phyloP scores from a whole-genome alignment of 2,888 invertebrate species.

The Chymomyza caudatula region DNA sequence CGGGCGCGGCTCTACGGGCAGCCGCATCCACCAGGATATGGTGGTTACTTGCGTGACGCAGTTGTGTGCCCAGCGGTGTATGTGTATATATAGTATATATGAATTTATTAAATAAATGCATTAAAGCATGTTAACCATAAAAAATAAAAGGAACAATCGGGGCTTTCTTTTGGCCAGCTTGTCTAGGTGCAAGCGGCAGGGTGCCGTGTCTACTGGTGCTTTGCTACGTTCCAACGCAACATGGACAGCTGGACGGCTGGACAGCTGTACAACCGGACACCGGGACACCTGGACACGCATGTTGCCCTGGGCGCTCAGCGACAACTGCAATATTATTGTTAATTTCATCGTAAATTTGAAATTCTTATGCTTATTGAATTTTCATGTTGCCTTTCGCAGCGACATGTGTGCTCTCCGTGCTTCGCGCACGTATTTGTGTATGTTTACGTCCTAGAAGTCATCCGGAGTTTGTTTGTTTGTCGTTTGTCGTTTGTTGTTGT shows the following conservation, averaged over 20 bases:
- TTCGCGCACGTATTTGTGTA: not conserved
- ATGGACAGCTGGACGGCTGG: not conserved
- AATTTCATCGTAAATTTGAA: constrained; percentile 75
- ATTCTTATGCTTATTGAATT: constrained; percentile 77
- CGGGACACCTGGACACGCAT: not conserved
- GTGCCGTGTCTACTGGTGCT: not conserved
- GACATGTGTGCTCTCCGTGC: constrained; percentile 26
- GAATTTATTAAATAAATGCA: constrained; percentile 74
- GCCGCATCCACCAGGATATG: constrained; percentile 1
- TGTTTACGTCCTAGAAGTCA: not conserved
- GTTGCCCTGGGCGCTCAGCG: constrained; percentile 16
- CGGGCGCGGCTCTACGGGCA: constrained; percentile 2
- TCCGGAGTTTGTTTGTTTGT: constrained; percentile 2
- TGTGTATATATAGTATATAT: constrained; percentile 60
- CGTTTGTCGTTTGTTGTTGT: too few species aligned
- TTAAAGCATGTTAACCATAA: constrained; percentile 41
- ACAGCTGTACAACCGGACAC: not conserved
- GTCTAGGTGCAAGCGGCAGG: not conserved
- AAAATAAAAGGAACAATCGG: constrained; percentile 8
- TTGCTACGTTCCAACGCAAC: not conserved
- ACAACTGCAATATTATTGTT: constrained; percentile 68
- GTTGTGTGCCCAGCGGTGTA: constrained; percentile 38
- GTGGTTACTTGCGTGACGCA: not conserved
- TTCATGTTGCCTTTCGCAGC: constrained; percentile 59
- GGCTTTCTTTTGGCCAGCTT: constrained; percentile 1